Percentiles rank a stretch among this genome's conserved stretches.
phyloP scores from a whole-genome alignment of 1,140 invertebrate species.

The Macrotrachela quadricornifera region DNA sequence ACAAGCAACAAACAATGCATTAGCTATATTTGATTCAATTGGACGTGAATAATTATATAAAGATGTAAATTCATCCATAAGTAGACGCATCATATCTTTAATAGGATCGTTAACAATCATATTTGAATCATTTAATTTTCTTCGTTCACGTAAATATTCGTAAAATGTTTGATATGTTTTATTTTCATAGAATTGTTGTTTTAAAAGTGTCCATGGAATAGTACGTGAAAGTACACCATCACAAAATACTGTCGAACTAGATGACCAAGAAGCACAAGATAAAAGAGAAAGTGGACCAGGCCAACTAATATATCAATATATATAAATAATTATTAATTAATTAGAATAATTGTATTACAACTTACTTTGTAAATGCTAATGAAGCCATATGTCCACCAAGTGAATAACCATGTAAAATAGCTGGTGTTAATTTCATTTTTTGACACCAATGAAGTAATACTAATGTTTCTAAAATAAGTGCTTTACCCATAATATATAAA shows the following conservation, averaged over 20 bases:
- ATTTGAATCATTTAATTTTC: background rate
- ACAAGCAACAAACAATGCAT: conserved; percentile 42
- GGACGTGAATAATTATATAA: conserved; percentile 64
- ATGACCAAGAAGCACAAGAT: conserved; percentile 88
- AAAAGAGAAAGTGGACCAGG: conserved; percentile 70
- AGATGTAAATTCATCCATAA: conserved; percentile 97
- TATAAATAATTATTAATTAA: background rate
- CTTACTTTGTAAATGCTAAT: conserved; percentile 24
- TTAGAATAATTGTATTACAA: no score
- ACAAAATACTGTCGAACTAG: conserved; percentile 81
- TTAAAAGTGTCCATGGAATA: conserved; percentile 73
- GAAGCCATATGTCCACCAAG: conserved; percentile 79
- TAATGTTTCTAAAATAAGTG: conserved; percentile 72
- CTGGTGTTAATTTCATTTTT: conserved; percentile 54
- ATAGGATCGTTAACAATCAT: background rate
- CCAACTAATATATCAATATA: conserved; percentile 35
- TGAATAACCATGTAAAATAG: conserved; percentile 70
- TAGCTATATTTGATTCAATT: conserved; percentile 60
- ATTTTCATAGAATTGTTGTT: conserved; percentile 68
- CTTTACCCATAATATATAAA: conserved; percentile 96
- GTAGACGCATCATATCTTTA: conserved; percentile 76
- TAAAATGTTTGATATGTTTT: conserved; percentile 16
- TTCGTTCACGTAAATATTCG: background rate
- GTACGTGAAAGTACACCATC: conserved; percentile 80
- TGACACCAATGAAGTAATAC: conserved; percentile 82